Evolutionary conservation across 2,888 invertebrate species (phyloP).

Genomic region (Imbricaverruca yamaguchii): DNA sequence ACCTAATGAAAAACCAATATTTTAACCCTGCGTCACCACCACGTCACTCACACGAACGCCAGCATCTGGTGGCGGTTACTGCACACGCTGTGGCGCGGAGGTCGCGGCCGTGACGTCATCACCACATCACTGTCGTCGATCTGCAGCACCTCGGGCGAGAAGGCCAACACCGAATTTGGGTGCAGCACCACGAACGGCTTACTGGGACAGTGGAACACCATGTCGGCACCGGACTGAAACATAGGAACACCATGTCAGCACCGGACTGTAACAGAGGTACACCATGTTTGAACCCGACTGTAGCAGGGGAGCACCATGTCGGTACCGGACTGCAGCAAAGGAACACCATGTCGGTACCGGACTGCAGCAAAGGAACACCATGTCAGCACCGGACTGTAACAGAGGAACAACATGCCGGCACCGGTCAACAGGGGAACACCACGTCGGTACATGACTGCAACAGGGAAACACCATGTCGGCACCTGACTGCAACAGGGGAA

Average conservation of each 20-base stretch:
- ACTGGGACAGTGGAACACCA: slow-evolving; percentile 73
- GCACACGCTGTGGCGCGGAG: slow-evolving; percentile 61
- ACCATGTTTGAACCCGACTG: no score
- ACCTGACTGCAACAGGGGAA: slow-evolving; percentile 64
- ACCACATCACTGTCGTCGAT: slow-evolving; percentile 67
- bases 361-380: slow-evolving; percentile 73
- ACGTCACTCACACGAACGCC: slow-evolving; percentile 62
- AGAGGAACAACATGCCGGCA: no score
- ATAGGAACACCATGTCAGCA: no score
- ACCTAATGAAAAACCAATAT: no score
- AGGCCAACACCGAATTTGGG: slow-evolving; percentile 81
- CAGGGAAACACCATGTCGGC: no score
- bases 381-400: slow-evolving; percentile 62
- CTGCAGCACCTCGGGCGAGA: slow-evolving; percentile 67
- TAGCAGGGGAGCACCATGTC: no score
- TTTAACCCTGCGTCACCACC: slow-evolving; percentile 39
- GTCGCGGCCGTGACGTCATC: slow-evolving; percentile 50
- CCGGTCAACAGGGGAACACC: no score
- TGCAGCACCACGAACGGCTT: slow-evolving; percentile 86
- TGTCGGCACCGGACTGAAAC: slow-evolving; percentile 62
- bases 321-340: no score
- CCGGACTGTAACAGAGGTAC: no score
- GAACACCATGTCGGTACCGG: no score
- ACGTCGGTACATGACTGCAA: no score
- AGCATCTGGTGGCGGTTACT: slow-evolving; percentile 71